Evolutionary conservation across 2,888 invertebrate genomes (phyloP).

Genomic region (Philaethria dido): DNA sequence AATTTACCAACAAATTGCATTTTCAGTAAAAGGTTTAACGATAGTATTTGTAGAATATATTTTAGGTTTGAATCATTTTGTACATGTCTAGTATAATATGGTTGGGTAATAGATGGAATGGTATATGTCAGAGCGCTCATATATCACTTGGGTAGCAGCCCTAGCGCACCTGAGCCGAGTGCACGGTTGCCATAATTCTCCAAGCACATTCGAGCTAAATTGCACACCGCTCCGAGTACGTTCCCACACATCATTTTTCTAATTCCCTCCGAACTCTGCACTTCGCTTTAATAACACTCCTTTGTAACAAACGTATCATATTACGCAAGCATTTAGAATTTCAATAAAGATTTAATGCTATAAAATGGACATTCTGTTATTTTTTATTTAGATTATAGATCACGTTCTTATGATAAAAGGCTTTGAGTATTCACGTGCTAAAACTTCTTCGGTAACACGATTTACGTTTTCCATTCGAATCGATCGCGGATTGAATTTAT

Average conservation of each 20-base stretch:
- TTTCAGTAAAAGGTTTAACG: conserved; percentile 15
- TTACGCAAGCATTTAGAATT: conserved; percentile 40
- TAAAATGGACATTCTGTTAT: conserved; percentile 23
- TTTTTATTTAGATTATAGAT: conserved; percentile 35
- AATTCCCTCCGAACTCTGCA: conserved; percentile 66
- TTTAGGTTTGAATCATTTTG: conserved; percentile 14
- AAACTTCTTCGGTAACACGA: conserved; percentile 43
- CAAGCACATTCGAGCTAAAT: conserved; percentile 72
- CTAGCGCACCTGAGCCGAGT: conserved; percentile 57
- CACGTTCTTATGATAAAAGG: conserved; percentile 35
- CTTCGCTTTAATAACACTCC: conserved; percentile 63
- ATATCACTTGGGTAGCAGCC: conserved; percentile 53
- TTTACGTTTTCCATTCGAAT: conserved; percentile 51
- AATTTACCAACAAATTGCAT: conserved; percentile 65
- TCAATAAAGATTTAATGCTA: conserved; percentile 32
- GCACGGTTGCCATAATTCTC: conserved; percentile 77
- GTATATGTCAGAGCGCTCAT: conserved; percentile 28
- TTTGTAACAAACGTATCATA: conserved; percentile 49
- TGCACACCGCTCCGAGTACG: conserved; percentile 60
- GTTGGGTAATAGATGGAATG: conserved; percentile 14
- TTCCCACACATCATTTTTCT: conserved; percentile 81
- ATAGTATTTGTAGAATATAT: background rate
- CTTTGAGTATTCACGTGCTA: conserved; percentile 34
- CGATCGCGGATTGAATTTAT: conserved; percentile 53
- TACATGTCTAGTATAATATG: conserved; percentile 13